Percentiles rank a stretch among this genome's conserved stretches.
These are phyloP conservation scores for Malurus cyaneus DNA, from an alignment of 2,113 vertebrate species.

Conservation along the genomic window DNA sequence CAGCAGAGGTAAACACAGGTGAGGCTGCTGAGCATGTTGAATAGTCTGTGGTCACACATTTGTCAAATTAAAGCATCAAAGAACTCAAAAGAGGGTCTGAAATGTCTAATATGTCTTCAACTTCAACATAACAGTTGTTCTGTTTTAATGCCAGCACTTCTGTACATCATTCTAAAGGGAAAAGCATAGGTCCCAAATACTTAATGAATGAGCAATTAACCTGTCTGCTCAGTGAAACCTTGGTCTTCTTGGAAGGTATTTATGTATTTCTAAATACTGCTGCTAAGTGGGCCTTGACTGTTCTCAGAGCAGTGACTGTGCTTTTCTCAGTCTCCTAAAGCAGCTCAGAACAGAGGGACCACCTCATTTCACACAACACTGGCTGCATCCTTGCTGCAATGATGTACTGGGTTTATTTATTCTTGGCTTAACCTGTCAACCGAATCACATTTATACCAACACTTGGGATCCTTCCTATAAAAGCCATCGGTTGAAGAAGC, in stretches of 20 bases:
- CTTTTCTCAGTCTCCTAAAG: background rate
- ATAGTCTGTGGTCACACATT: background rate
- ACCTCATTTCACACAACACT: conserved; percentile 31
- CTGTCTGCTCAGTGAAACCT: background rate
- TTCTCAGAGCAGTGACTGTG: background rate
- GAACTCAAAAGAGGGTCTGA: background rate
- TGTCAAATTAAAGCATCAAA: background rate
- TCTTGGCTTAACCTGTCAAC: background rate
- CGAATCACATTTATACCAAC: background rate
- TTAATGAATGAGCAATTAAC: background rate
- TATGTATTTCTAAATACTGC: background rate
- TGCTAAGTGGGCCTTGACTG: background rate
- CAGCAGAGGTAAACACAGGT: background rate
- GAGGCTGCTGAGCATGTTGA: fast-evolving
- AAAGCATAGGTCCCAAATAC: background rate
- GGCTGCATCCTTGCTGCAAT: background rate
- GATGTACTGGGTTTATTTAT: background rate
- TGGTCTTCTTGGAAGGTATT: background rate
- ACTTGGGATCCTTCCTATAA: background rate
- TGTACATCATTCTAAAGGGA: background rate
- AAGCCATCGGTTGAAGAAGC: background rate
- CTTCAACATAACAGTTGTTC: fast-evolving
- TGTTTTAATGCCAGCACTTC: background rate
- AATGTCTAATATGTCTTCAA: background rate
- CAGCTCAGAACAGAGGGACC: background rate